Conservation (phyloP, 1,140 invertebrate genomes). For the Planococcus citri region DNA sequence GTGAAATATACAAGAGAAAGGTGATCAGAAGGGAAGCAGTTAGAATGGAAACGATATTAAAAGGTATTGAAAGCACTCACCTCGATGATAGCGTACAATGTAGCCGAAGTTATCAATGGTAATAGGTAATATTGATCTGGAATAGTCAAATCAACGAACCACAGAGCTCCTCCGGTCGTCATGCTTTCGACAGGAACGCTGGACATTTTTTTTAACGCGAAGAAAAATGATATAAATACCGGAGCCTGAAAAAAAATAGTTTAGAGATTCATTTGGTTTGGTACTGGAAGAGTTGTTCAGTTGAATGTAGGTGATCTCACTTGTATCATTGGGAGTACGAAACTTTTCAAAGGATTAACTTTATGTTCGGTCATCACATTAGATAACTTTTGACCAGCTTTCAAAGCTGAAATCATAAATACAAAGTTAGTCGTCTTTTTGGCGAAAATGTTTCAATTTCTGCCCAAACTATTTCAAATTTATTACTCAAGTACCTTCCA, state of each 20-base stretch:
- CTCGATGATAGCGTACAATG: slow-evolving; percentile 37
- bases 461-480: too few species aligned
- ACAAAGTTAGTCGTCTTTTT: too few species aligned
- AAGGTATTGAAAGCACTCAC: neutral
- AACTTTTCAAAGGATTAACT: slow-evolving; percentile 64
- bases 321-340: slow-evolving; percentile 68
- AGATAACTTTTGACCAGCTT: slow-evolving; percentile 59
- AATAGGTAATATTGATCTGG: slow-evolving; percentile 80
- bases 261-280: slow-evolving; percentile 24
- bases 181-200: slow-evolving; percentile 77
- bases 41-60: neutral
- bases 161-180: slow-evolving; percentile 73
- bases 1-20: slow-evolving; percentile 28
- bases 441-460: too few species aligned
- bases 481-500: slow-evolving; percentile 50
- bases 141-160: slow-evolving; percentile 85
- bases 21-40: slow-evolving; percentile 24
- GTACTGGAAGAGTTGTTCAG: too few species aligned
- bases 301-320: slow-evolving; percentile 35
- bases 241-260: slow-evolving; percentile 49
- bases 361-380: slow-evolving; percentile 66
- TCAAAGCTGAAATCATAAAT: slow-evolving; percentile 40
- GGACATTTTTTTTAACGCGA: slow-evolving; percentile 70
- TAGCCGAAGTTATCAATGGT: slow-evolving; percentile 69
- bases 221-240: slow-evolving; percentile 82